Conservation (phyloP, 1,140 invertebrate species). For the Lucilia cuprina region DNA sequence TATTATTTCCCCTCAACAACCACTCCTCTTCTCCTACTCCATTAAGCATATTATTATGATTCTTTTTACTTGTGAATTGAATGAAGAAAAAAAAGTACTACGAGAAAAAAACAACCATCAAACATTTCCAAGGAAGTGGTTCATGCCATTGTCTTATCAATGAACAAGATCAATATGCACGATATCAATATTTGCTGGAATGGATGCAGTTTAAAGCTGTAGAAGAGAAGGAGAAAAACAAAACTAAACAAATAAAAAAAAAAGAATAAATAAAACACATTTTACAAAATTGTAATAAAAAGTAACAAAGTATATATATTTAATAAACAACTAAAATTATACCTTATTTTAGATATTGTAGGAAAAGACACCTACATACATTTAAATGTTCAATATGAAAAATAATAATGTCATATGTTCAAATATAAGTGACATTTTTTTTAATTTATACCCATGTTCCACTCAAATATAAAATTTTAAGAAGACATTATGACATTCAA, state of each 20-base stretch:
- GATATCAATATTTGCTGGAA: conserved; percentile 59
- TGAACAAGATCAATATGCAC: conserved; percentile 62
- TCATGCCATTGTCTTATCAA: conserved; percentile 54
- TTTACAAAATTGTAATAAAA: neutral
- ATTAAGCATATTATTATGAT: no score
- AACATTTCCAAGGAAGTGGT: conserved; percentile 59
- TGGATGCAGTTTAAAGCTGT: neutral
- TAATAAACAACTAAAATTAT: neutral
- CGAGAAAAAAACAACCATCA: neutral
- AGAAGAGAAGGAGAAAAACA: neutral
- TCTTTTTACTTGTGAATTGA: neutral
- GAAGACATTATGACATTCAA: no score
- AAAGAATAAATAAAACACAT: neutral
- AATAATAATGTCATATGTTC: no score
- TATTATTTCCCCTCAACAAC: neutral
- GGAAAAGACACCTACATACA: neutral
- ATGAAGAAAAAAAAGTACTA: neutral
- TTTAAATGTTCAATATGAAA: neutral
- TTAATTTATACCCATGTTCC: no score
- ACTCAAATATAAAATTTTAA: no score
- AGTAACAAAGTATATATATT: neutral
- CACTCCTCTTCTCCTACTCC: neutral
- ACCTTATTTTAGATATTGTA: neutral
- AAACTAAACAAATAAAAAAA: conserved; percentile 7
- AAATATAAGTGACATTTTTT: no score